Percentiles rank a stretch among this genome's conserved stretches.
These are phyloP conservation scores for Zele albiditarsus DNA, from an alignment of 2,888 invertebrate genomes.

Conservation along the genomic window DNA sequence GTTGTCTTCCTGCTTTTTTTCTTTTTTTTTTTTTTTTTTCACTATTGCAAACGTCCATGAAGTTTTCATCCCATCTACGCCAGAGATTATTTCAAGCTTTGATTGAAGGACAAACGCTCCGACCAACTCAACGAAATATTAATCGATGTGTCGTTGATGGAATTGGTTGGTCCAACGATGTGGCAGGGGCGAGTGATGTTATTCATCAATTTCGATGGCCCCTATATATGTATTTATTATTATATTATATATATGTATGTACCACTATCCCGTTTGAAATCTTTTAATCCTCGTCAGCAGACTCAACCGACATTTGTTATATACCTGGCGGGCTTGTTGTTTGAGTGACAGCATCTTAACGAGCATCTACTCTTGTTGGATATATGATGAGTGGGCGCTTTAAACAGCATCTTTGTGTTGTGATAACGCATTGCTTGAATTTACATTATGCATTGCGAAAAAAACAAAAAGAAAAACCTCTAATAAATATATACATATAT, in stretches of 20 bases:
- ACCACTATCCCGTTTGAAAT: constrained; percentile 57
- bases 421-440: constrained; percentile 1
- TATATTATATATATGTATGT: neutral
- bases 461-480: neutral
- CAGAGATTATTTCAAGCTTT: constrained; percentile 17
- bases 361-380: constrained; percentile 63
- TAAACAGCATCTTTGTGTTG: constrained; percentile 6
- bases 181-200: constrained; percentile 34
- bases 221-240: constrained; percentile 9
- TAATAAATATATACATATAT: neutral
- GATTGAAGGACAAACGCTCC: constrained; percentile 8
- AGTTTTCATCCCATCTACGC: neutral
- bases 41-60: neutral
- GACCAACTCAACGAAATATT: constrained; percentile 26
- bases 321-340: constrained; percentile 49
- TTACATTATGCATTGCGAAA: neutral
- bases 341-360: constrained; percentile 71
- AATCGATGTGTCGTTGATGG: constrained; percentile 10
- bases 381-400: constrained; percentile 50
- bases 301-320: constrained; percentile 41
- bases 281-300: constrained; percentile 58
- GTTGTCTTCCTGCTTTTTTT: no score
- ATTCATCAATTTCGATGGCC: constrained; percentile 58
- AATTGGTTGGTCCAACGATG: neutral
- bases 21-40: neutral